These are phyloP conservation scores for Phlogophora meticulosa DNA, from an alignment of 2,888 invertebrate genomes.

Conservation along the genomic window DNA sequence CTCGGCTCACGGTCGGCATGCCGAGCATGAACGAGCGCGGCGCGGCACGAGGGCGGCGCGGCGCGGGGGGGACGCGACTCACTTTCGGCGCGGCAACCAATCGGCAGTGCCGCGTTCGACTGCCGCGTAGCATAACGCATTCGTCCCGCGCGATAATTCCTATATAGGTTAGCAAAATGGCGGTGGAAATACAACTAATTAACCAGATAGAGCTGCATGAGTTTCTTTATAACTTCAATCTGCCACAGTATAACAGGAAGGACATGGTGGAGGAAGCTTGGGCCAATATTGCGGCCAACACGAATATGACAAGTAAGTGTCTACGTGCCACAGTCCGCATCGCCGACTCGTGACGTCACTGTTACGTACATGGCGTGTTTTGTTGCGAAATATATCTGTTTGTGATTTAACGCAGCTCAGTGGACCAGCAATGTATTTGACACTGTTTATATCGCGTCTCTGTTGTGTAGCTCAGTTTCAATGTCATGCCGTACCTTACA, in stretches of 20 bases:
- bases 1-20: conserved; percentile 53
- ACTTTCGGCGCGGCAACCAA: conserved; percentile 64
- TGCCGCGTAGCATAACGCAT: conserved; percentile 49
- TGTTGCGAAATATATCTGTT: conserved; percentile 21
- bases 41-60: conserved; percentile 55
- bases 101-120: conserved; percentile 61
- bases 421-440: conserved; percentile 40
- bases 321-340: conserved; percentile 23
- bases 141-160: conserved; percentile 23
- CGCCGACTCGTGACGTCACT: conserved; percentile 38
- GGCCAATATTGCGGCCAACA: conserved; percentile 65
- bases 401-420: neutral
- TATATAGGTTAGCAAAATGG: conserved; percentile 54
- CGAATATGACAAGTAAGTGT: conserved; percentile 68
- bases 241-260: conserved; percentile 73
- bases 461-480: conserved; percentile 44
- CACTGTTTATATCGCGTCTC: conserved; percentile 32
- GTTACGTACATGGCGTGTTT: conserved; percentile 37
- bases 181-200: conserved; percentile 70
- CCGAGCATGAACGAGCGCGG: conserved; percentile 55
- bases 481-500: conserved; percentile 43
- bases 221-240: conserved; percentile 69
- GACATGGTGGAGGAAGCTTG: conserved; percentile 72
- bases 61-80: conserved; percentile 67
- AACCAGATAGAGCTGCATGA: conserved; percentile 70